Conservation (phyloP, 2,888 invertebrate species). For the Nephrotoma guestfalica region DNA sequence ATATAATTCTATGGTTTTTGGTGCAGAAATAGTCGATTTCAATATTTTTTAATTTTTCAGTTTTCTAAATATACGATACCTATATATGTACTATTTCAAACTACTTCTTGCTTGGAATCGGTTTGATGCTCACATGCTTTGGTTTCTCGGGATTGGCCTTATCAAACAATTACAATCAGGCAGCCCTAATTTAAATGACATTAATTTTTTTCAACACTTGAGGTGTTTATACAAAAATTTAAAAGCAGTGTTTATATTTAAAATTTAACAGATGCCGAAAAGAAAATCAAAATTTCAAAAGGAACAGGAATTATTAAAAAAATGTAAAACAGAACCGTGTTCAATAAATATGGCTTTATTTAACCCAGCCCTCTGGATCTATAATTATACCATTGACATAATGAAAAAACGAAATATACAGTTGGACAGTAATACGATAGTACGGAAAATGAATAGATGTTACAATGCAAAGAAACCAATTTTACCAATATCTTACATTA, state of each 20-base stretch:
- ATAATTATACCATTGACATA: neutral
- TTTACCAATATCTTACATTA: neutral
- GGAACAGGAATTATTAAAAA: neutral
- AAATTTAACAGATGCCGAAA: neutral
- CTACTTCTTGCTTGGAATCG: too few relatives aligned
- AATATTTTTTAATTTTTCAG: too few relatives aligned
- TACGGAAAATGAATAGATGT: neutral
- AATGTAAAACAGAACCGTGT: neutral
- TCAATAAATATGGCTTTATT: neutral
- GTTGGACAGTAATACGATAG: neutral
- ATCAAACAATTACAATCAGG: neutral
- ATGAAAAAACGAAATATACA: neutral
- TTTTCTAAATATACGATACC: too few relatives aligned
- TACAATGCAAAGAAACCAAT: neutral
- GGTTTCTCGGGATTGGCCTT: too few relatives aligned
- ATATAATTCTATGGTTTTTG: too few relatives aligned
- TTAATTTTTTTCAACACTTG: neutral
- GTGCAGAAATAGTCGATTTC: too few relatives aligned
- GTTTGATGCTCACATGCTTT: too few relatives aligned
- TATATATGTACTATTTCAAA: too few relatives aligned
- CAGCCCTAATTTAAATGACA: neutral
- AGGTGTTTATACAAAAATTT: neutral
- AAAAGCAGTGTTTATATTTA: too few relatives aligned
- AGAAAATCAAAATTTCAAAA: neutral
- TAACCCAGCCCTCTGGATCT: neutral